Percentiles rank a stretch among this genome's conserved stretches.
phyloP scores from a whole-genome alignment of 2,888 invertebrate species.

The Brenthis ino region DNA sequence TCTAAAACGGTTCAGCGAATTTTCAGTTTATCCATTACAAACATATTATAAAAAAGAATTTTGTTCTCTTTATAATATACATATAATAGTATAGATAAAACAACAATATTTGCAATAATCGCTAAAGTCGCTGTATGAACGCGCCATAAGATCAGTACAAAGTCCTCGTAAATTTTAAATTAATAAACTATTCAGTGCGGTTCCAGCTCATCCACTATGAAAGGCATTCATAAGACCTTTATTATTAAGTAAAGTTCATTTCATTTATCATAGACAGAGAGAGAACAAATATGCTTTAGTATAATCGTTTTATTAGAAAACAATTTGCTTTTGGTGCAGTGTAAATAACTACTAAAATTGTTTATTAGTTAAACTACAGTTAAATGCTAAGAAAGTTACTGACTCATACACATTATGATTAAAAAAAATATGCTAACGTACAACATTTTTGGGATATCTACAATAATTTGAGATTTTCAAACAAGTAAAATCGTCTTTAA shows the following conservation, averaged over 20 bases:
- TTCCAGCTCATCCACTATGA: conserved; percentile 2
- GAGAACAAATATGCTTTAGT: neutral
- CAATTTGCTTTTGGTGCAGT: conserved; percentile 3
- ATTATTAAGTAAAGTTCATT: neutral
- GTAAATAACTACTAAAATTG: conserved; percentile 4
- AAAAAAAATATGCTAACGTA: neutral
- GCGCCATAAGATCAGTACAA: conserved; percentile 7
- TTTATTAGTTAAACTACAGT: neutral
- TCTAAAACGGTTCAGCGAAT: too few relatives aligned
- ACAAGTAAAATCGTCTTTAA: too few relatives aligned
- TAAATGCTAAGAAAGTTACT: neutral
- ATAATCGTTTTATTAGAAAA: neutral
- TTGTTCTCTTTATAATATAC: too few relatives aligned
- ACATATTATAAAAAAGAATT: too few relatives aligned
- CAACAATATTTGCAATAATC: neutral
- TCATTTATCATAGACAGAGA: neutral
- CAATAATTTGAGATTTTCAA: too few relatives aligned
- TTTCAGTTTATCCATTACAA: too few relatives aligned
- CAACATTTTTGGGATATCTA: too few relatives aligned
- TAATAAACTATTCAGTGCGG: conserved; percentile 19
- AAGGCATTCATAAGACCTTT: conserved; percentile 9
- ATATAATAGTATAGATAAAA: too few relatives aligned
- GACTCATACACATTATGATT: conserved; percentile 4
- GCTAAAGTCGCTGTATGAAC: neutral
- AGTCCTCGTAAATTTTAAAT: conserved; percentile 11